Evolutionary conservation across 2,113 vertebrate genomes (phyloP).

Genomic region (Calypte anna): DNA sequence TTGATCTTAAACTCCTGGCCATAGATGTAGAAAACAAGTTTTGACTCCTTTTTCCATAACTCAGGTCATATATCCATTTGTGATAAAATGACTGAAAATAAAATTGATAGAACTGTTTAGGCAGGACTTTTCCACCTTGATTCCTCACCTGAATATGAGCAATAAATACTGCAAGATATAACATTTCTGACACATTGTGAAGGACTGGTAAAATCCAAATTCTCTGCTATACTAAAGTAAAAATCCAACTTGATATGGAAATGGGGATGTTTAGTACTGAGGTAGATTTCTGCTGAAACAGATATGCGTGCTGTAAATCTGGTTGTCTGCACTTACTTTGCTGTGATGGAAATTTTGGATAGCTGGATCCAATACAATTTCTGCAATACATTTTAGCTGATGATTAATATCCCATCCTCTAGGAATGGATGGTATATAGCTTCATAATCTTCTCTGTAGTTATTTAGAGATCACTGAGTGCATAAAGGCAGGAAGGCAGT

Average conservation of each 20-base stretch:
- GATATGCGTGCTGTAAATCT: background rate
- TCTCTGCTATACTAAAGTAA: background rate
- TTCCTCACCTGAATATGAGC: background rate
- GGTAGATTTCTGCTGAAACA: background rate
- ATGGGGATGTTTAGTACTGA: background rate
- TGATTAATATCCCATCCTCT: background rate
- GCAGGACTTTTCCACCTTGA: background rate
- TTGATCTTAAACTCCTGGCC: background rate
- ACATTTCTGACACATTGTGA: background rate
- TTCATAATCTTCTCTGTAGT: background rate
- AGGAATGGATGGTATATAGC: background rate
- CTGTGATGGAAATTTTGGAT: too few relatives aligned
- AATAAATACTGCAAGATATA: background rate
- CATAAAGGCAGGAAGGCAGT: background rate
- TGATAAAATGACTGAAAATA: constrained; percentile 11
- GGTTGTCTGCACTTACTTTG: background rate
- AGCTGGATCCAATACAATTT: background rate
- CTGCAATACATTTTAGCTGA: background rate
- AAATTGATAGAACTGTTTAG: background rate
- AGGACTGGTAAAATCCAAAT: background rate
- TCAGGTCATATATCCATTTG: background rate
- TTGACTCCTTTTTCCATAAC: background rate
- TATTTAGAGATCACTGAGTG: background rate
- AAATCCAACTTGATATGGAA: background rate
- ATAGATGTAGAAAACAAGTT: background rate